Conservation (phyloP, 2,888 invertebrate genomes). For the Euspilapteryx auroguttella region DNA sequence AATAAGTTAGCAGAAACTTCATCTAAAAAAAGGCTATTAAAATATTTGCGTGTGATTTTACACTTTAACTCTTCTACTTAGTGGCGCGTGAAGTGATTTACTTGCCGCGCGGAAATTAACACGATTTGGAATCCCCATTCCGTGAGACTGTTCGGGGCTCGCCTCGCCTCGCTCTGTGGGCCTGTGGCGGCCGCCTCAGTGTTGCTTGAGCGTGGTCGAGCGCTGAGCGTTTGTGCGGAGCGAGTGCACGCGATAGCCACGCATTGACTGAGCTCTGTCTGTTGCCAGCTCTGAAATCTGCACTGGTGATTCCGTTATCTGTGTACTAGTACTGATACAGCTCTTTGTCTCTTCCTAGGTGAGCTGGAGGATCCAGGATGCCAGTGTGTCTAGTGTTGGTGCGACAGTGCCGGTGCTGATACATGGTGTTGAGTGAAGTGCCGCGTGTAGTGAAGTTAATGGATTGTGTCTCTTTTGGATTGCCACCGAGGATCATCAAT, state of each 20-base stretch:
- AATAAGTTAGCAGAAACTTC: no score
- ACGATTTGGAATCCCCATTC: conserved; percentile 28
- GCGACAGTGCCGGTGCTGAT: conserved; percentile 12
- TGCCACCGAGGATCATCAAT: conserved; percentile 49
- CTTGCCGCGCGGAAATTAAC: conserved; percentile 18
- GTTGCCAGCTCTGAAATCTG: no score
- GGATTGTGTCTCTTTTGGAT: conserved; percentile 55
- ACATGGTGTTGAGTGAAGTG: conserved; percentile 6
- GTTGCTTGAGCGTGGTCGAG: conserved; percentile 27
- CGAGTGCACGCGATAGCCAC: no score
- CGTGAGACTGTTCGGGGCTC: no score
- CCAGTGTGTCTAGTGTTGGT: conserved; percentile 53
- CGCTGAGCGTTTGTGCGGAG: conserved; percentile 19
- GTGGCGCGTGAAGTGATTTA: conserved; percentile 39
- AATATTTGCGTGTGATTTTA: conserved; percentile 36
- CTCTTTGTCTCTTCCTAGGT: conserved; percentile 45
- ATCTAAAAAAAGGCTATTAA: no score
- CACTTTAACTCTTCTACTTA: conserved; percentile 37
- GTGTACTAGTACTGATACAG: conserved; percentile 14
- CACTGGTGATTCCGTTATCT: not conserved
- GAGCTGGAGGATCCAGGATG: conserved; percentile 27
- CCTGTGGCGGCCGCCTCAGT: conserved; percentile 20
- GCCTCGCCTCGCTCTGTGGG: conserved; percentile 3
- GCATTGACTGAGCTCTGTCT: no score
- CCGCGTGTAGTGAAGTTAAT: conserved; percentile 45